These are phyloP conservation scores for Cyphomyrus plagiostoma DNA, from an alignment of 2,113 vertebrate species.

Conservation along the genomic window DNA sequence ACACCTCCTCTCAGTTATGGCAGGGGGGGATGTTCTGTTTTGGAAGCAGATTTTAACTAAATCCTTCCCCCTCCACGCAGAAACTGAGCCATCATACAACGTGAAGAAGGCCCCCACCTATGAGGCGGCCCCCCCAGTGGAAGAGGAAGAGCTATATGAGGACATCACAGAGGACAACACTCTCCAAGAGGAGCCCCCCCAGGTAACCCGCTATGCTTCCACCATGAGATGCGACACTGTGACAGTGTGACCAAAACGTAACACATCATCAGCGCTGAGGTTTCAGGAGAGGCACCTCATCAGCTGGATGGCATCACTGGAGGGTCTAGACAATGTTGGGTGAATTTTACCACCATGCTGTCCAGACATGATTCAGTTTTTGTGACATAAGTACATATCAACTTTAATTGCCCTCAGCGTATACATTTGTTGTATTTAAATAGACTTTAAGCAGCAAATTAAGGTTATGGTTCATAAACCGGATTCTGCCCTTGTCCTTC, in stretches of 20 bases:
- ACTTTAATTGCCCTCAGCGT: neutral
- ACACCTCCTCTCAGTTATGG: neutral
- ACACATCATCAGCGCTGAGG: neutral
- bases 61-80: neutral
- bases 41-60: neutral
- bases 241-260: neutral
- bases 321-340: neutral
- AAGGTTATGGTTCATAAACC: neutral
- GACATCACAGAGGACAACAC: conserved; percentile 31
- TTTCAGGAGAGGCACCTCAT: neutral
- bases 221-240: neutral
- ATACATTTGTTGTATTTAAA: neutral
- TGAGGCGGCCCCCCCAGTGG: neutral
- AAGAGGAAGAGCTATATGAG: conserved; percentile 34
- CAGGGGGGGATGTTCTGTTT: neutral
- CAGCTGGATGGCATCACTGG: neutral
- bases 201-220: conserved; percentile 40
- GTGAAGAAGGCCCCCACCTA: neutral
- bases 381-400: neutral
- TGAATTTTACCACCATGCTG: neutral
- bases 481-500: neutral
- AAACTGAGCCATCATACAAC: neutral
- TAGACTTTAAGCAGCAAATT: neutral
- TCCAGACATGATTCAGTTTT: neutral
- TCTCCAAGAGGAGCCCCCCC: conserved; percentile 47